Evolutionary conservation across 2,888 invertebrate species (phyloP), one percentile per base, ranked within the genome.

Genomic region (Belgica antarctica): DNA sequence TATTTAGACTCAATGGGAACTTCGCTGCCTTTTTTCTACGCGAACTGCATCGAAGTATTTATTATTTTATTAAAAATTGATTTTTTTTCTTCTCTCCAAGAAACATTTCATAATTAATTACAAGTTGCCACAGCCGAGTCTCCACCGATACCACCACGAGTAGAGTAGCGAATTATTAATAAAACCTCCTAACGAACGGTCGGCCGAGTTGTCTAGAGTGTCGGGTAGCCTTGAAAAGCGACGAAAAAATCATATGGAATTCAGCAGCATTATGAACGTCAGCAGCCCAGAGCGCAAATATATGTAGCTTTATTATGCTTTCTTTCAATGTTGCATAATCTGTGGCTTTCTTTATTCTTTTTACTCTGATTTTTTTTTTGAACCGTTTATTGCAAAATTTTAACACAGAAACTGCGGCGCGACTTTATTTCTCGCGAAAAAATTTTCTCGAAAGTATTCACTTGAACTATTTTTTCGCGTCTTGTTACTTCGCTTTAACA

Each of bases 61-160:
- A n/a, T 41, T 52, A 52, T 12, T 52, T 52, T 52, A 52, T 52
- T n/a, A 41, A 41, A 52, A 52, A 52, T 52, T 52, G 52, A n/a
- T n/a, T 52, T 52, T 52, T 12, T 41, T 52, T 52, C 52, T 5
- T 41, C n/a, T n/a, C n/a, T 41, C 41, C 41, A 22, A 52, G n/a
- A 52, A 52, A 25, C 34, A 68, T 68, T 68, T 68, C 68, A 68
- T 68, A 68, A 68, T 68, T 68, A 68, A 68, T 65, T 65, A 65
- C 65, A 41, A 61, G 19, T 65, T 52, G 66, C 66, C 34, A 52
- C 31, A 28, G 41, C 31, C 12, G 41, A 12, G 41, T 22, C 31
- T 68, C 34, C 63, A 65, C 63, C 63, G 63, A 65, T 65, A 65
- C 46, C 41, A 36, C 31, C 34, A n/a, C n/a, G n/a, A n/a, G n/a